Evolutionary conservation across 2,113 vertebrate genomes (phyloP), one percentile per base, ranked within the genome.

Genomic region (Numenius arquata): DNA sequence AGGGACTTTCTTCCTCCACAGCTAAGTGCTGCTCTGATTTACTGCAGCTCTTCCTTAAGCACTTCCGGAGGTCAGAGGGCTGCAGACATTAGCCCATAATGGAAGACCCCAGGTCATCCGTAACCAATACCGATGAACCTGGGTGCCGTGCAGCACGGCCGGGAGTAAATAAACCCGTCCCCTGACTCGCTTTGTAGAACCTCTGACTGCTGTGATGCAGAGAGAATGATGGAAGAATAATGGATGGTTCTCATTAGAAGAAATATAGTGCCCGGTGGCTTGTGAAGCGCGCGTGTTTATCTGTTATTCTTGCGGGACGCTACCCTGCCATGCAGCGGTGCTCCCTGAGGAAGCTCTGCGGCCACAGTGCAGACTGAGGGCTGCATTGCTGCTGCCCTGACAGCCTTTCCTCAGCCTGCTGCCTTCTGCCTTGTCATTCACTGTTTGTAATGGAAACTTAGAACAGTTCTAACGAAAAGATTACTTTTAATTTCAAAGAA

Each of bases 61-160:
- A 96, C 98, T 98, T 98, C 98, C 98, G 98, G 96, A 97, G 98
- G 98, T 98, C 98, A 97, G 91, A 96, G 96, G 95, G 91, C 95
- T 94, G 79, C 88, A 96, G 95, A 90, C 96, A 96, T 97, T 94
- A 97, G 94, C 90, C 96, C 92, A 71, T 96, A 96, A 97, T 94
- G 96, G 95, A 80, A 97, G 96, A 94, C 96, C 96, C 5, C 21
- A 73, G 96, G 93, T 97, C 97, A 96, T 68, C 70, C 92, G 96
- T 81, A 96, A 95, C 93, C 95, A 92, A 89, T 89, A 83, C 65
- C 36, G 34, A 53, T 26, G 68, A 80, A 53, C 59, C 62, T 84
- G 91, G 61, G 88, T 94, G 92, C 93, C 0, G 11, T 41, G 73
- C 53, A 9, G 67, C 15, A 65, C 3, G 18, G 78, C 79, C 40